These are phyloP conservation scores for Oriolus oriolus DNA, from an alignment of 2,113 vertebrate genomes.

Conservation along the genomic window DNA sequence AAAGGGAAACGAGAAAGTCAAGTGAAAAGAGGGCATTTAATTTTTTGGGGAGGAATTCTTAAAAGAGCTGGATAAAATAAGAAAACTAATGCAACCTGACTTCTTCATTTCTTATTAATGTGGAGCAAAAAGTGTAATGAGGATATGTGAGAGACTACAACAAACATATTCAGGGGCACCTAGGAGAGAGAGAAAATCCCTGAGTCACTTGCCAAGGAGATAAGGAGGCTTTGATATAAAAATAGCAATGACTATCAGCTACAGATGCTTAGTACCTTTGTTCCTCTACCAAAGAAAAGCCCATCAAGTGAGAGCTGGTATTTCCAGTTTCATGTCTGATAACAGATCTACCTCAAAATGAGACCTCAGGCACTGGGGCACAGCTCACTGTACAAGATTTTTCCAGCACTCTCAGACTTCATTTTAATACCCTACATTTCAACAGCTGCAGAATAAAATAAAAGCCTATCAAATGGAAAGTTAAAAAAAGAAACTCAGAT, in stretches of 20 bases:
- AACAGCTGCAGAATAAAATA: neutral
- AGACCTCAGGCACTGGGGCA: neutral
- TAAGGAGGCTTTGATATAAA: slow-evolving; percentile 45
- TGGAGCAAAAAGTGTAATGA: slow-evolving; percentile 26
- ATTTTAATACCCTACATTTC: neutral
- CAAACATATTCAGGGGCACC: slow-evolving; percentile 12
- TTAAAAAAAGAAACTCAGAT: neutral
- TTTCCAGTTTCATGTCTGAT: slow-evolving; percentile 4
- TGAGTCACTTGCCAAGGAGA: slow-evolving; percentile 19
- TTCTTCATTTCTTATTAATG: slow-evolving; percentile 44
- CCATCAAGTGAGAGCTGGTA: neutral
- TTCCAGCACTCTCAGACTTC: neutral
- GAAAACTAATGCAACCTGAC: neutral
- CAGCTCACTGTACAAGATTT: neutral
- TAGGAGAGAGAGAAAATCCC: slow-evolving; percentile 36
- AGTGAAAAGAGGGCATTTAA: neutral
- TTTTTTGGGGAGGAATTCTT: neutral
- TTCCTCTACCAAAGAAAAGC: slow-evolving; percentile 3
- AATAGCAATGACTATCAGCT: slow-evolving; percentile 17
- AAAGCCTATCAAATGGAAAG: neutral
- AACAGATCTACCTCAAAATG: neutral
- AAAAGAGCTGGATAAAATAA: neutral
- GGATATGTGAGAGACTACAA: slow-evolving; percentile 4
- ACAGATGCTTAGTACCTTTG: slow-evolving; percentile 5
- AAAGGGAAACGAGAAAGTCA: neutral